Evolutionary conservation across 2,888 invertebrate species (phyloP).

Genomic region (Masnerella sp.): DNA sequence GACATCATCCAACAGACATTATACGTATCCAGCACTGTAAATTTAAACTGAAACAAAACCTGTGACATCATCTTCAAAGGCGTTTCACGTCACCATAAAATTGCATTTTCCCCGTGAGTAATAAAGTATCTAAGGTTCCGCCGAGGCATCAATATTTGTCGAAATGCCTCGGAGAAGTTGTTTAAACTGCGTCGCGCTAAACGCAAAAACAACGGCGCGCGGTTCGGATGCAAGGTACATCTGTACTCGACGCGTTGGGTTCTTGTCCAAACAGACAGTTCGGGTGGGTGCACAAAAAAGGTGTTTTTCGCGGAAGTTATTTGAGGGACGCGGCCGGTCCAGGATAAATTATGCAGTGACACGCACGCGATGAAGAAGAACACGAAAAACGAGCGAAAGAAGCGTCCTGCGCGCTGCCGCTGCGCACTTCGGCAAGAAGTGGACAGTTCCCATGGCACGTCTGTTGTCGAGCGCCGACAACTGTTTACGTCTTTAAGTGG

Average conservation of each 20-base stretch:
- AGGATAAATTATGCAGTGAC: conserved; percentile 50
- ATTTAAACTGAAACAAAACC: too few relatives aligned
- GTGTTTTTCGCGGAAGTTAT: conserved; percentile 45
- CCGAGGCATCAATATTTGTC: conserved; percentile 9
- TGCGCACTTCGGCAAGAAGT: conserved; percentile 16
- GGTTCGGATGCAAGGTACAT: conserved; percentile 2
- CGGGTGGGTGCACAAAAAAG: conserved; percentile 12
- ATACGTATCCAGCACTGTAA: too few relatives aligned
- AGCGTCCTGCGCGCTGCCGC: conserved; percentile 14
- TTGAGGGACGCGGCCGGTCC: conserved; percentile 3
- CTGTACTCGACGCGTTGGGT: background rate
- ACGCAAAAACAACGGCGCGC: conserved; percentile 16
- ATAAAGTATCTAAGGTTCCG: background rate
- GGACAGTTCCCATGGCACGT: conserved; percentile 36
- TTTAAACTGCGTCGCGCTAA: conserved; percentile 8
- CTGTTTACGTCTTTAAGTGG: conserved; percentile 39
- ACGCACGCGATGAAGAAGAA: conserved; percentile 37
- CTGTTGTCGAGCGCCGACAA: conserved; percentile 15
- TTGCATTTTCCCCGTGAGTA: background rate
- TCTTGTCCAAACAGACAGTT: conserved; percentile 27
- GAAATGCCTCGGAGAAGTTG: background rate
- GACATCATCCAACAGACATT: too few relatives aligned
- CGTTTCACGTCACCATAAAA: conserved; percentile 8
- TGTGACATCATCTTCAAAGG: too few relatives aligned
- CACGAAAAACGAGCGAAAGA: conserved; percentile 15